phyloP scores from a whole-genome alignment of 2,797 vertebrate genomes.

The Lagocephalus sceleratus region DNA sequence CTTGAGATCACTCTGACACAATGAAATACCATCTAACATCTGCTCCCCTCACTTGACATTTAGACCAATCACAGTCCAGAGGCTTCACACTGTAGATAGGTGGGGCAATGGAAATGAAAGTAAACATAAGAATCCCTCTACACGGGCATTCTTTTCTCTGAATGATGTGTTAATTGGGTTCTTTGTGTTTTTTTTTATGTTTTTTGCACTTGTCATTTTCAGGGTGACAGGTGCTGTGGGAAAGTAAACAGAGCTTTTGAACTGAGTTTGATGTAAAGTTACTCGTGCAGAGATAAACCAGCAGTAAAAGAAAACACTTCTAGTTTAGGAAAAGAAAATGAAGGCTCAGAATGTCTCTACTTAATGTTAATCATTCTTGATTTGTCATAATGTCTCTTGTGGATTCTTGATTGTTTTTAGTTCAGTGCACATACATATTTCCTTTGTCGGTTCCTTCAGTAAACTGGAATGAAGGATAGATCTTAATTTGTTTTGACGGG shows the following conservation, averaged over 20 bases:
- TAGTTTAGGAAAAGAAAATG: conserved; percentile 29
- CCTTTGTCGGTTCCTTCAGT: too few relatives aligned
- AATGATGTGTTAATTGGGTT: conserved; percentile 11
- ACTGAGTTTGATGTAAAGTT: conserved; percentile 41
- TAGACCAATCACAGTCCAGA: conserved; percentile 24
- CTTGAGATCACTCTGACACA: conserved; percentile 26
- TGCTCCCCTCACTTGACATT: conserved; percentile 51
- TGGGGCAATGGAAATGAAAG: not conserved
- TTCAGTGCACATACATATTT: too few relatives aligned
- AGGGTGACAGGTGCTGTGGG: conserved; percentile 33
- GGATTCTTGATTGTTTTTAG: too few relatives aligned
- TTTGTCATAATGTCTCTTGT: too few relatives aligned
- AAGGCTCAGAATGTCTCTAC: conserved; percentile 28
- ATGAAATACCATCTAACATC: conserved; percentile 41
- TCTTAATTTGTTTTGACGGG: too few relatives aligned
- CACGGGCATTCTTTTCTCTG: too few relatives aligned
- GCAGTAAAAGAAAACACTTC: conserved; percentile 25
- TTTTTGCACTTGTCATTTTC: conserved; percentile 40
- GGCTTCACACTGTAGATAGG: conserved; percentile 6
- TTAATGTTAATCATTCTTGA: not conserved
- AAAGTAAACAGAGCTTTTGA: conserved; percentile 50
- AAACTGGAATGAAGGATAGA: too few relatives aligned
- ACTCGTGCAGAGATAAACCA: conserved; percentile 52
- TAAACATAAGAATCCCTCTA: not conserved
- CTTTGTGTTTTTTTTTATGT: conserved; percentile 31